These are phyloP conservation scores for Zhuqinia jingwanae DNA, from an alignment of 2,888 invertebrate genomes.

Conservation along the genomic window DNA sequence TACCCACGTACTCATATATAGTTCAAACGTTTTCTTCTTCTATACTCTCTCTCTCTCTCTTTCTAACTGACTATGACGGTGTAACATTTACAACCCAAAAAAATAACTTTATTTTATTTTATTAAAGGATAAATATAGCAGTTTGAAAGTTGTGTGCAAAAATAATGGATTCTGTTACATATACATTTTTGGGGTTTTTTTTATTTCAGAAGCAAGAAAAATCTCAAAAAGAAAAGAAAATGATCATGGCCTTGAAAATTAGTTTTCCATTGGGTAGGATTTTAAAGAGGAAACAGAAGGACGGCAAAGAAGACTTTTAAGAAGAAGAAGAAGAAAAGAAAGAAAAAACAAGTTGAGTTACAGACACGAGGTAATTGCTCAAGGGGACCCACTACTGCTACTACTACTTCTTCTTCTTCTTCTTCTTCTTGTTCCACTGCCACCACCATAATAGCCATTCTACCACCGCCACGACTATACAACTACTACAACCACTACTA, in stretches of 20 bases:
- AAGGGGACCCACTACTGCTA: constrained; percentile 47
- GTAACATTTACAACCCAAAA: too few species aligned
- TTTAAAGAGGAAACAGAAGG: neutral
- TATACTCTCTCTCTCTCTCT: too few species aligned
- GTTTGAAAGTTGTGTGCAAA: neutral
- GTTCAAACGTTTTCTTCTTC: too few species aligned
- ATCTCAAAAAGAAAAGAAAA: constrained; percentile 7
- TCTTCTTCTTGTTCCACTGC: neutral
- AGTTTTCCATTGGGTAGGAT: constrained; percentile 54
- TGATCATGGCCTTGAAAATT: constrained; percentile 63
- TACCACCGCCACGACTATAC: neutral
- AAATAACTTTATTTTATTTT: too few species aligned
- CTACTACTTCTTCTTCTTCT: neutral
- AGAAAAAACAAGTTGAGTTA: constrained; percentile 28
- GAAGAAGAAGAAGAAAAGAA: neutral
- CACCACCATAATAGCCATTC: too few species aligned
- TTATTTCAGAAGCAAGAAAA: too few species aligned
- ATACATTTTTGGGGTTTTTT: too few species aligned
- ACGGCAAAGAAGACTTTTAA: neutral
- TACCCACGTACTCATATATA: too few species aligned
- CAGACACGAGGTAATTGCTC: constrained; percentile 70
- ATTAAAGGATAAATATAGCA: too few species aligned
- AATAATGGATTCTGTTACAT: neutral
- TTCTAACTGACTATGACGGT: too few species aligned
- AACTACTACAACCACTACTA: too few species aligned